Evolutionary conservation across 2,113 vertebrate genomes (phyloP).

Genomic region (Puma concolor): DNA sequence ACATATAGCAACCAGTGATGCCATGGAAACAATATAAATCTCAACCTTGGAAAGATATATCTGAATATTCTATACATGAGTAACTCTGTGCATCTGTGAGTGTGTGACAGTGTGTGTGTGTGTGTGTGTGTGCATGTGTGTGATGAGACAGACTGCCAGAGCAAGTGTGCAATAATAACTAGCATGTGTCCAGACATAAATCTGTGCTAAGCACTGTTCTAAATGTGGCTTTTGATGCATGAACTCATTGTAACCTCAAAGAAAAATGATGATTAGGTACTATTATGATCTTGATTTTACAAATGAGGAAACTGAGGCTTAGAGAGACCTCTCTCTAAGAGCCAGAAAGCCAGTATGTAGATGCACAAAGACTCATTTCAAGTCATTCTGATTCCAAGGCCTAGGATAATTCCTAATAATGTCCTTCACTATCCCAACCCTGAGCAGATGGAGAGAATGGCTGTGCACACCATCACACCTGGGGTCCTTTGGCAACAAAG

Average conservation of each 20-base stretch:
- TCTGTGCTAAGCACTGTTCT: not conserved
- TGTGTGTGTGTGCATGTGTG: not conserved
- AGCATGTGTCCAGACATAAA: not conserved
- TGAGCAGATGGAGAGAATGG: not conserved
- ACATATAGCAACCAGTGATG: not conserved
- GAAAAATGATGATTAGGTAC: not conserved
- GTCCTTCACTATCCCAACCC: not conserved
- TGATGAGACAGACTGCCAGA: not conserved
- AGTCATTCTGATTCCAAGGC: not conserved
- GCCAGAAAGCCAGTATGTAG: not conserved
- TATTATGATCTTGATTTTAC: not conserved
- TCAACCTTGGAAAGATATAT: not conserved
- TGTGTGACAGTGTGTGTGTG: not conserved
- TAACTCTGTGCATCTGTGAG: not conserved
- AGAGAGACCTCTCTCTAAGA: too few species aligned
- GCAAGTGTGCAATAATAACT: not conserved
- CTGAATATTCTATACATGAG: not conserved
- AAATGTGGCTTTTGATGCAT: not conserved
- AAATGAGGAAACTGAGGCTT: not conserved
- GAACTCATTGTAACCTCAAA: not conserved
- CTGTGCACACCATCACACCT: not conserved
- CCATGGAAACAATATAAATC: not conserved
- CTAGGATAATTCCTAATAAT: not conserved
- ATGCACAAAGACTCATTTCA: not conserved
- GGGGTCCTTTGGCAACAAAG: not conserved